These are phyloP conservation scores for Halocaridina rubra DNA, from an alignment of 2,888 invertebrate species.

Conservation along the genomic window DNA sequence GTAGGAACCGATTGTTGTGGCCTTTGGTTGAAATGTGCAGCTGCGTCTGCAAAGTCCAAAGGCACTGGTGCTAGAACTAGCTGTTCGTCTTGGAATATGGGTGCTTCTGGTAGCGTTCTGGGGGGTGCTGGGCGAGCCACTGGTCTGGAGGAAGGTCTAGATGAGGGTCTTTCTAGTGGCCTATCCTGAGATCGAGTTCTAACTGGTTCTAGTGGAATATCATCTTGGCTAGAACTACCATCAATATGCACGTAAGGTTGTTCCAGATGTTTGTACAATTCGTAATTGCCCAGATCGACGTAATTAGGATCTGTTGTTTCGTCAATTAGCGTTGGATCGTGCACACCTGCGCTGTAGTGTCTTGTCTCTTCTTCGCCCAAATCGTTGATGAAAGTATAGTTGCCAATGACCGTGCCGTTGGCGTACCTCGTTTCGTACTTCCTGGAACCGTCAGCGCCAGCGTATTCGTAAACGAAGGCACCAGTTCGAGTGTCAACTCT, in stretches of 20 bases:
- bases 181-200: background rate
- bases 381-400: constrained; percentile 58
- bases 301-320: constrained; percentile 59
- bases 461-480: constrained; percentile 58
- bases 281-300: constrained; percentile 56
- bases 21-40: background rate
- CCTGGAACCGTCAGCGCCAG: constrained; percentile 50
- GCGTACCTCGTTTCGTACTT: constrained; percentile 54
- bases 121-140: background rate
- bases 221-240: background rate
- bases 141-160: background rate
- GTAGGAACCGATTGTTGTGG: background rate
- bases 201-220: background rate
- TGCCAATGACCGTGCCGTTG: constrained; percentile 52
- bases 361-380: constrained; percentile 48
- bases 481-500: constrained; percentile 55
- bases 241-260: constrained; percentile 36
- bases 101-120: background rate
- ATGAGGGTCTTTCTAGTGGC: no score
- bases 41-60: no score
- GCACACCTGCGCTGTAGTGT: constrained; percentile 31
- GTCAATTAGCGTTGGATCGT: constrained; percentile 33
- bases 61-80: background rate
- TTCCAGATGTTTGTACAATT: constrained; percentile 50
- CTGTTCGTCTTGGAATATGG: background rate